phyloP scores from a whole-genome alignment of 2,113 vertebrate genomes.

The Eublepharis macularius region DNA sequence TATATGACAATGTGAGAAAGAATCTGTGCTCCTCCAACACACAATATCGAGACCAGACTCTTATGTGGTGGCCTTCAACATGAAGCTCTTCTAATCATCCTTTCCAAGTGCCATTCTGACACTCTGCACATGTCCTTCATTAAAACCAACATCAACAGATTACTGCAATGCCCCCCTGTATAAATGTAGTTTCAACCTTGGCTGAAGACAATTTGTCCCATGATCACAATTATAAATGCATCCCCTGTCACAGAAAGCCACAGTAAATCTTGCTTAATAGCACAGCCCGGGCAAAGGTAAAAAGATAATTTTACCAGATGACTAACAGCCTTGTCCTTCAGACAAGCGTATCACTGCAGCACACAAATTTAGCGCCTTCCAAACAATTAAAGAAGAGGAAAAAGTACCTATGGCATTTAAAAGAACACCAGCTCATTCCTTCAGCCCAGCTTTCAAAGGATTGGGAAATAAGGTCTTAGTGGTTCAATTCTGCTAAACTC shows the following conservation, averaged over 20 bases:
- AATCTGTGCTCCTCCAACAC: not conserved
- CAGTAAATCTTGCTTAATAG: not conserved
- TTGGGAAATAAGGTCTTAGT: not conserved
- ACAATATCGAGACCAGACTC: not conserved
- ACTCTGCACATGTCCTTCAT: not conserved
- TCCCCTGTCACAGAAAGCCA: not conserved
- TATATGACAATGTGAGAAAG: no score
- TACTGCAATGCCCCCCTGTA: not conserved
- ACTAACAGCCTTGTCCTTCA: not conserved
- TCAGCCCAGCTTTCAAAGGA: not conserved
- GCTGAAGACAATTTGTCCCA: not conserved
- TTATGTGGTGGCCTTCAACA: not conserved
- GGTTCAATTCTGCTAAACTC: not conserved
- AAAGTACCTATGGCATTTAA: not conserved
- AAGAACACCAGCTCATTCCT: not conserved
- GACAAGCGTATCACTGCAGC: not conserved
- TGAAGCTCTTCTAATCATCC: not conserved
- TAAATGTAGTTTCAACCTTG: slow-evolving; percentile 9
- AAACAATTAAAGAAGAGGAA: not conserved
- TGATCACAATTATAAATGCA: not conserved
- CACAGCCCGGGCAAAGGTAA: not conserved
- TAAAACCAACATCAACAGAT: slow-evolving; percentile 8
- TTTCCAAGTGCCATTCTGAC: not conserved
- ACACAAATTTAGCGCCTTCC: not conserved
- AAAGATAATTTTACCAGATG: not conserved